Conservation (phyloP, 2,888 invertebrate genomes). For the Caenorhabditis doughertyi region DNA sequence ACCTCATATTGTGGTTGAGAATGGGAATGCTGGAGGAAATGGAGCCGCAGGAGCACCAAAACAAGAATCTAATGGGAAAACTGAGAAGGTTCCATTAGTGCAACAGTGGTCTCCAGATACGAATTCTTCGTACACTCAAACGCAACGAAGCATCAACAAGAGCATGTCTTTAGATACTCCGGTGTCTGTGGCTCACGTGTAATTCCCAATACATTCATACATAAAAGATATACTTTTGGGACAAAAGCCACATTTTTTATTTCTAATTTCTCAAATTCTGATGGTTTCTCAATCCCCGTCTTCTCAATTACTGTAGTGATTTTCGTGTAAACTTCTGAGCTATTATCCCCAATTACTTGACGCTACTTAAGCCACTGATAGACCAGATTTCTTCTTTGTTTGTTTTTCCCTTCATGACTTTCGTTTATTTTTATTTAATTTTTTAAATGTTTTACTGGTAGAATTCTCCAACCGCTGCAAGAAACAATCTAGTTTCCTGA, state of each 20-base stretch:
- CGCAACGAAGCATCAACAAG: conserved; percentile 76
- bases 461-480: conserved; percentile 7
- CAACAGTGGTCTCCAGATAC: conserved; percentile 80
- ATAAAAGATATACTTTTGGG: background rate
- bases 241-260: background rate
- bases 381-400: conserved; percentile 30
- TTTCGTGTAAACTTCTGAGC: conserved; percentile 17
- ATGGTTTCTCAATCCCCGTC: conserved; percentile 16
- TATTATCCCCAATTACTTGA: conserved; percentile 19
- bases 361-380: conserved; percentile 9
- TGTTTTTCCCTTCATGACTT: conserved; percentile 9
- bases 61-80: conserved; percentile 55
- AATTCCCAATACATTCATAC: conserved; percentile 14
- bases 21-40: conserved; percentile 66
- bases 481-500: conserved; percentile 28
- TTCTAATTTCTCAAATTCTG: background rate
- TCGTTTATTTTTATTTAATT: conserved; percentile 16
- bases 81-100: conserved; percentile 80
- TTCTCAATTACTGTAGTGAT: conserved; percentile 37
- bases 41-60: background rate
- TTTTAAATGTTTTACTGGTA: conserved; percentile 21
- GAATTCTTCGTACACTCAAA: conserved; percentile 70
- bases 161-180: conserved; percentile 81
- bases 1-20: conserved; percentile 78
- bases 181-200: conserved; percentile 81